Evolutionary conservation across 1,140 invertebrate genomes (phyloP).

Genomic region (Tetraneura akinire): DNA sequence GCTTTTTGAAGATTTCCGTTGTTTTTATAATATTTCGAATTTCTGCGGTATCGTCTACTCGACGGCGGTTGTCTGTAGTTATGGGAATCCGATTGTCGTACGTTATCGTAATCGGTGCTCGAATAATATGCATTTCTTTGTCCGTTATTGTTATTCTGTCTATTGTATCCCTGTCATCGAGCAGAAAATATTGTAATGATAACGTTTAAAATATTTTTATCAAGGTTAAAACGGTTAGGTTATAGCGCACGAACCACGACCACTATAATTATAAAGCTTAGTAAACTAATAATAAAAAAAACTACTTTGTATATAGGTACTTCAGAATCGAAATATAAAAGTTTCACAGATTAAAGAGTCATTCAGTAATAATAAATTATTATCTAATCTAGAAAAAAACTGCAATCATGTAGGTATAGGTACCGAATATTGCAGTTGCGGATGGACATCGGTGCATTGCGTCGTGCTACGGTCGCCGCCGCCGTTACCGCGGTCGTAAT

Average conservation of each 20-base stretch:
- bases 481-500: neutral
- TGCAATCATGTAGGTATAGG: neutral
- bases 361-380: no score
- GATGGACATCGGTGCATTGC: neutral
- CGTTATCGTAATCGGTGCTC: neutral
- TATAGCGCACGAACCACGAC: no score
- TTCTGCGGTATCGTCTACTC: conserved; percentile 1
- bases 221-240: no score
- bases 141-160: neutral
- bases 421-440: neutral
- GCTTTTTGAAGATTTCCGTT: neutral
- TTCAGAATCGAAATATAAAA: no score
- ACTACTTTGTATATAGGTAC: no score
- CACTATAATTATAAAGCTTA: no score
- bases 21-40: neutral
- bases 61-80: neutral
- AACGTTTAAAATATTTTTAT: no score
- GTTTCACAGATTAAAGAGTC: no score
- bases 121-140: neutral
- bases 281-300: no score
- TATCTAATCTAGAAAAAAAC: neutral
- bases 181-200: no score
- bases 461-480: neutral
- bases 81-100: neutral
- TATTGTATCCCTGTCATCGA: neutral